Conservation (phyloP, 2,888 invertebrate genomes). For the Pristionchus japonicus region DNA sequence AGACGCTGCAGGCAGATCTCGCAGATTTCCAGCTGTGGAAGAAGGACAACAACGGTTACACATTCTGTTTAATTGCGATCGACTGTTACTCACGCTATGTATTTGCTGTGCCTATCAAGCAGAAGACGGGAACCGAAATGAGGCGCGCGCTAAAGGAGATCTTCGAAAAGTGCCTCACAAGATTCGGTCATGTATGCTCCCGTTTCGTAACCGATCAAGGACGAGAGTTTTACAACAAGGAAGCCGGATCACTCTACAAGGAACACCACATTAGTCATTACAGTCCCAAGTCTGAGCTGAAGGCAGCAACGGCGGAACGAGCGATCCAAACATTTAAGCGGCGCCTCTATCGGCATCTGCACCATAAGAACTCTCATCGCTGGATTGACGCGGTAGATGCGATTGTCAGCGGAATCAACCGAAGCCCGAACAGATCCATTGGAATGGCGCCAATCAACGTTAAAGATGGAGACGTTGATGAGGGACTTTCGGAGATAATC, state of each 20-base stretch:
- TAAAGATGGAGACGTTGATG: too few species aligned
- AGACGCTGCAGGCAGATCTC: not conserved
- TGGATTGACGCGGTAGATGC: too few species aligned
- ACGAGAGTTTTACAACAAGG: not conserved
- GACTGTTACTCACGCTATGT: not conserved
- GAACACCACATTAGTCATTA: not conserved
- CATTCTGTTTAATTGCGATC: not conserved
- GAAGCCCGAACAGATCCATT: too few species aligned
- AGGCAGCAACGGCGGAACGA: too few species aligned
- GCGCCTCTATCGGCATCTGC: too few species aligned
- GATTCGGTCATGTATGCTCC: not conserved
- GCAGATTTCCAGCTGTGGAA: not conserved
- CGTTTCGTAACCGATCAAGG: not conserved
- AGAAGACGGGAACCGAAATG: not conserved
- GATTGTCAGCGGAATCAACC: too few species aligned
- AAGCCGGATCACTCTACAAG: not conserved
- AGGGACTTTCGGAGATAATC: too few species aligned
- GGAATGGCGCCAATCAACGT: too few species aligned
- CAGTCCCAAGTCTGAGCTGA: not conserved
- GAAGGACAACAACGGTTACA: not conserved
- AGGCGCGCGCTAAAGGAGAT: not conserved
- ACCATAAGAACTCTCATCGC: too few species aligned
- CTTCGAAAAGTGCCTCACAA: not conserved
- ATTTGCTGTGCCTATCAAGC: not conserved
- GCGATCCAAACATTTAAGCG: too few species aligned